Evolutionary conservation across 2,113 vertebrate genomes (phyloP).

Genomic region (Lepus americanus): DNA sequence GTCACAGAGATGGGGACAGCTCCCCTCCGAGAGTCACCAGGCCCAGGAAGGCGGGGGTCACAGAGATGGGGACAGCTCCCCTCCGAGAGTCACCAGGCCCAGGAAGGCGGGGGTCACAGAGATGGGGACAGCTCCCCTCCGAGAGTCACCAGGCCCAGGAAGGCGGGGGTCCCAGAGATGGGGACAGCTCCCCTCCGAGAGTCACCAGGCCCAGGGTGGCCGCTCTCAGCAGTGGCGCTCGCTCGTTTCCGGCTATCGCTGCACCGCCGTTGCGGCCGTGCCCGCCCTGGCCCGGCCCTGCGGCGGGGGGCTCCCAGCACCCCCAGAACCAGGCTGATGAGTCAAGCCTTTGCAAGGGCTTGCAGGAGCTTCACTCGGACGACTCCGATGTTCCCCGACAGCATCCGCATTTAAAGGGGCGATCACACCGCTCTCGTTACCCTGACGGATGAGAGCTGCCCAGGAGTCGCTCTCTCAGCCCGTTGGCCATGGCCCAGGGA

Average conservation of each 20-base stretch:
- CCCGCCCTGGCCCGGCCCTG: rapidly evolving
- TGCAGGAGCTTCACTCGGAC: neutral
- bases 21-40: no score
- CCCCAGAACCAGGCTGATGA: no score
- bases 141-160: no score
- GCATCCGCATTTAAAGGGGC: neutral
- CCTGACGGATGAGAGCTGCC: rapidly evolving
- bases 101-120: no score
- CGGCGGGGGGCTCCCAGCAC: rapidly evolving
- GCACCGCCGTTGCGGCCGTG: rapidly evolving
- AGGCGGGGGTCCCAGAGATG: no score
- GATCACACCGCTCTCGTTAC: rapidly evolving
- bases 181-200: no score
- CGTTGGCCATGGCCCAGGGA: rapidly evolving
- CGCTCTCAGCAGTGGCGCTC: no score
- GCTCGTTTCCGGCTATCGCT: neutral
- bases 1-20: no score
- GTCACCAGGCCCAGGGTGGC: neutral
- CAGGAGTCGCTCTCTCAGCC: rapidly evolving
- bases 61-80: no score
- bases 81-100: no score
- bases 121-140: no score
- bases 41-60: no score
- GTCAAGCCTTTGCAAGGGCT: neutral
- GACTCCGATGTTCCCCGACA: neutral